These are phyloP conservation scores for Meteorus colon DNA, from an alignment of 2,888 invertebrate genomes.

Conservation along the genomic window DNA sequence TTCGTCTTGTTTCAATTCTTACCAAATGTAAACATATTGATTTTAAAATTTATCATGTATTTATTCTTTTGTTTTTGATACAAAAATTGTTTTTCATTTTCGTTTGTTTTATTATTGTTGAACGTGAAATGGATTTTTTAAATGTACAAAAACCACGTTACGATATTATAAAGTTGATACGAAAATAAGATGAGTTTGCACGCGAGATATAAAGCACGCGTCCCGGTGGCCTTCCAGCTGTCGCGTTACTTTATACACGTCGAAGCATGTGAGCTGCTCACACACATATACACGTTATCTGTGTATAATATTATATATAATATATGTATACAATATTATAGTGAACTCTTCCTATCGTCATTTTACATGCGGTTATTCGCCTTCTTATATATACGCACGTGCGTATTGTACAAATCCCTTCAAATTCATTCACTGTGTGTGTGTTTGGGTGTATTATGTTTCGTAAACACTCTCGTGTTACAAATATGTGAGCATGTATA, in stretches of 20 bases:
- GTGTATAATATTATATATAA: conserved; percentile 23
- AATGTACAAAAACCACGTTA: not conserved
- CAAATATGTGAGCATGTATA: conserved; percentile 23
- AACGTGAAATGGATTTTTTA: not conserved
- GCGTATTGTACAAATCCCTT: conserved; percentile 36
- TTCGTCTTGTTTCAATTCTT: not conserved
- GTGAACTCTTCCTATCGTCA: conserved; percentile 8
- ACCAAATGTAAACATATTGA: not conserved
- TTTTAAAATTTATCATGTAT: not conserved
- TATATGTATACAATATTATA: conserved; percentile 2
- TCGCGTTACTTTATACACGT: conserved; percentile 62
- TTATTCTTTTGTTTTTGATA: too few species aligned
- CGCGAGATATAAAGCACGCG: conserved; percentile 35
- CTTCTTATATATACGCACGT: conserved; percentile 39
- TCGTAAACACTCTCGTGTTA: conserved; percentile 57
- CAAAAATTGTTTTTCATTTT: not conserved
- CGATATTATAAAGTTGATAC: conserved; percentile 18
- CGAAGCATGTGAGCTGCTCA: conserved; percentile 42
- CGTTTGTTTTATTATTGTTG: too few species aligned
- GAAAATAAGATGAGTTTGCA: conserved; percentile 37
- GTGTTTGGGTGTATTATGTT: conserved; percentile 53
- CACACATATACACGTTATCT: conserved; percentile 21
- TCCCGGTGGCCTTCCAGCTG: conserved; percentile 60
- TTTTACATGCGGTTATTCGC: conserved; percentile 23
- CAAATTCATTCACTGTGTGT: conserved; percentile 17